Evolutionary conservation across 2,888 invertebrate genomes (phyloP).

Genomic region (Stenoptilia bipunctidactyla): DNA sequence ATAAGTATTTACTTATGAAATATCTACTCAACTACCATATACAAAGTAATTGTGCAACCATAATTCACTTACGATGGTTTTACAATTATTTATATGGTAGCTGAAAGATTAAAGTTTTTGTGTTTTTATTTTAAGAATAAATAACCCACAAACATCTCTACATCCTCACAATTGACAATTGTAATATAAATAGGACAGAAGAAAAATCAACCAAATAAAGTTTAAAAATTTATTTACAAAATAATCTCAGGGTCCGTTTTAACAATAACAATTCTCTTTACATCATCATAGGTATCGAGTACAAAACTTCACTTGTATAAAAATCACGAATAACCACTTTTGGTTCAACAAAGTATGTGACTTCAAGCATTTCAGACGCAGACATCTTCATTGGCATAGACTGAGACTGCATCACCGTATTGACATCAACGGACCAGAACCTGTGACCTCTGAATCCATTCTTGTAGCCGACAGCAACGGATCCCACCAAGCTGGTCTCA

Average conservation of each 20-base stretch:
- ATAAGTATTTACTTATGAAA: no score
- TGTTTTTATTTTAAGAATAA: no score
- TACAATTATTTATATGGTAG: no score
- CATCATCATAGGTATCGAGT: constrained; percentile 4
- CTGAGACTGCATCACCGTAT: constrained; percentile 18
- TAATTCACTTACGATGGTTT: no score
- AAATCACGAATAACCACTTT: constrained; percentile 14
- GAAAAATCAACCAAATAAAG: neutral
- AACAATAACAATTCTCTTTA: neutral
- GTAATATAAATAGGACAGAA: no score
- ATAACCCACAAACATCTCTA: no score
- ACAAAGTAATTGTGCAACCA: no score
- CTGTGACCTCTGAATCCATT: constrained; percentile 23
- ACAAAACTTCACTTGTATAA: constrained; percentile 4
- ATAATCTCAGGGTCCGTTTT: neutral
- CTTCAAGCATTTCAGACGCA: constrained; percentile 21
- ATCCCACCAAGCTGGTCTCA: constrained; percentile 23
- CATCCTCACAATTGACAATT: no score
- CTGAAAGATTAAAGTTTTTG: no score
- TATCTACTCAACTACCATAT: no score
- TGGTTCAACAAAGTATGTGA: constrained; percentile 23
- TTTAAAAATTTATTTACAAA: neutral
- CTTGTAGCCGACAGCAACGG: constrained; percentile 22
- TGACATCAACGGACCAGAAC: constrained; percentile 28
- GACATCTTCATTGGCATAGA: constrained; percentile 12